These are phyloP conservation scores for Cremastinae sp. DNA, from an alignment of 2,888 invertebrate genomes.

Conservation along the genomic window DNA sequence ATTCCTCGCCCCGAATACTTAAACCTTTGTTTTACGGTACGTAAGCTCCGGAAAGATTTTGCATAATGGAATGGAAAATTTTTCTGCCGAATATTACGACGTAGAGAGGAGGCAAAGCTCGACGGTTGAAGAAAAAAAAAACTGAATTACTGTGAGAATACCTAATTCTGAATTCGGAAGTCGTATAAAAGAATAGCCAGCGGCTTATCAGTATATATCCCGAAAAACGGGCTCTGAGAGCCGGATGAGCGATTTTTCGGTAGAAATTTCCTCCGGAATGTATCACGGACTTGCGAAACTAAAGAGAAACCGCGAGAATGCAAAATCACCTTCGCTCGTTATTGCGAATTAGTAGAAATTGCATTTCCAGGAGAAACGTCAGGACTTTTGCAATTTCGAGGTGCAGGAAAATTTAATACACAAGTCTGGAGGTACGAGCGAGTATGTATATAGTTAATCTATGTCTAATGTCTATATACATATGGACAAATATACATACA, in stretches of 20 bases:
- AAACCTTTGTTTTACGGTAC: conserved; percentile 34
- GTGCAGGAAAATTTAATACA: conserved; percentile 2
- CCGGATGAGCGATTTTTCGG: too few species aligned
- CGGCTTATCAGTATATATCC: too few species aligned
- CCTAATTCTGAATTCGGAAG: too few species aligned
- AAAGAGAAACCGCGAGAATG: conserved; percentile 5
- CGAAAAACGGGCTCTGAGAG: too few species aligned
- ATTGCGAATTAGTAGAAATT: neutral
- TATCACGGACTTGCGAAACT: neutral
- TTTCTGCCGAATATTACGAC: neutral
- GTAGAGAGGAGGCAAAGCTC: too few species aligned
- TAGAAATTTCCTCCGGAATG: neutral
- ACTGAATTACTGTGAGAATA: neutral
- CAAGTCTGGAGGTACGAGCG: neutral
- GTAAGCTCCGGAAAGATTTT: conserved; percentile 11
- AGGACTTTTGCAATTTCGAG: conserved; percentile 43
- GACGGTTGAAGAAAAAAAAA: neutral
- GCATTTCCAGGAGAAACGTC: conserved; percentile 24
- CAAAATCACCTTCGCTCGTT: neutral
- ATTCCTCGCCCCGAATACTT: conserved; percentile 22
- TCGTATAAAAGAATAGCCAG: too few species aligned
- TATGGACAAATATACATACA: neutral
- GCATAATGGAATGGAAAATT: conserved; percentile 24
- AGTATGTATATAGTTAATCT: neutral
- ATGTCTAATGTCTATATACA: too few species aligned